A percentile compares a stretch with the other conserved stretches of the same genome.
Conservation (phyloP, 35 echinoderm and acorn worm genomes). For the Anneissia japonica region DNA sequence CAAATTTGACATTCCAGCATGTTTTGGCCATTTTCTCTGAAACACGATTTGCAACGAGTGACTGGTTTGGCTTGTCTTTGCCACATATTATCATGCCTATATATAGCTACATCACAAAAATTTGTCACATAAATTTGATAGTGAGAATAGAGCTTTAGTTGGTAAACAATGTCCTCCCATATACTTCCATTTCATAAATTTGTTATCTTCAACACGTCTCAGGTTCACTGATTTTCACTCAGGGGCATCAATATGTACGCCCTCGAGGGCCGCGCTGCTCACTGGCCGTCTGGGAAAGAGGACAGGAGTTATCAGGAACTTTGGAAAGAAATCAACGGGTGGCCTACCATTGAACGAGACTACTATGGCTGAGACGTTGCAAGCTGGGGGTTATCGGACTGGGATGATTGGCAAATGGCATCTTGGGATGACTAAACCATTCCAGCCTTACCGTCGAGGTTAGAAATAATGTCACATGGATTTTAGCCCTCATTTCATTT, state of each 20-base stretch:
- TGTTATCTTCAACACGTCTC: not conserved
- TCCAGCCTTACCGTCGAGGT: conserved; percentile 37
- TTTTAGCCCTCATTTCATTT: too few species aligned
- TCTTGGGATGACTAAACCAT: conserved; percentile 26
- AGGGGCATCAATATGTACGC: conserved; percentile 71
- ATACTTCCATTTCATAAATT: not conserved
- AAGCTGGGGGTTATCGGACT: conserved; percentile 60
- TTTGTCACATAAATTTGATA: too few species aligned
- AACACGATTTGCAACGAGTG: too few species aligned
- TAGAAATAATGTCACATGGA: not conserved
- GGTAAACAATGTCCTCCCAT: too few species aligned
- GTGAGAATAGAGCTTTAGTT: too few species aligned
- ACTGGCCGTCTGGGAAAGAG: conserved; percentile 54
- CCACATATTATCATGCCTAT: too few species aligned
- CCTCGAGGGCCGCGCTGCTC: conserved; percentile 58
- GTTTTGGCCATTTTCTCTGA: too few species aligned
- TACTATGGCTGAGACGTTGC: conserved; percentile 62
- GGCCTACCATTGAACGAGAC: conserved; percentile 69
- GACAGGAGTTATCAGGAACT: conserved; percentile 45
- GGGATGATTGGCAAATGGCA: conserved; percentile 80
- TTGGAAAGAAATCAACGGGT: conserved; percentile 15
- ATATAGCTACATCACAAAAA: too few species aligned
- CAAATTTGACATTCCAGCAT: too few species aligned
- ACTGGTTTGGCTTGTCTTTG: too few species aligned
- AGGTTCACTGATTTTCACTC: conserved; percentile 77